Evolutionary conservation across 2,113 vertebrate genomes (phyloP), one percentile per base, ranked within the genome.

Genomic region (Podocnemis expansa): DNA sequence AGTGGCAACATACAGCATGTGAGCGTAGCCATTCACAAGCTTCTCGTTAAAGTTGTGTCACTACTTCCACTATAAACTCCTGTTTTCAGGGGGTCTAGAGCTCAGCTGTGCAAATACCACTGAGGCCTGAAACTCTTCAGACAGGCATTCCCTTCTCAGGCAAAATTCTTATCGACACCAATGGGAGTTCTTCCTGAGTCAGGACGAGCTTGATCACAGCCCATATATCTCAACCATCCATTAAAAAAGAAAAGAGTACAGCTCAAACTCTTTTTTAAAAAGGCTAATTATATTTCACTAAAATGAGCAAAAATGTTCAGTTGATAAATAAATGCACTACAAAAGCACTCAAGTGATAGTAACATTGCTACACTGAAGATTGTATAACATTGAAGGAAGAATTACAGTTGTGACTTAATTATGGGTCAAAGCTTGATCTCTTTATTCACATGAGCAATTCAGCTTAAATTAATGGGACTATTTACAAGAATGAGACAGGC

Each of bases 1-100:
- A 52, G 52, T 87, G 78, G 89, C 80, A 88, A 43, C 5, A 82
- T 7, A 52, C 76, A 84, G 75, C 56, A 79, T 82, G 21, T 52
- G 87, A 92, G 84, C 63, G 27, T 51, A 90, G 91, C 80, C 92
- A 76, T 80, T 80, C 52, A 63, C 87, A 92, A 78, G 87, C 80
- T 70, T 87, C 85, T 82, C 11, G 2, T 73, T 88, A 54, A 55
- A 85, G 82, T 47, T 47, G 87, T 70, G 81, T 38, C 80, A 70
- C 45, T 45, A 8, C 73, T 93, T 89, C 94, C 84, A 90, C 58
- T 73, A 84, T 89, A 92, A 87, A 85, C 2, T 45, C 47, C 10
- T 1, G 2, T 34, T 94, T 96, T 73, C 63, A 49, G 73, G 45
- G n/a, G 78, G 52, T 87, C 85, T 54, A 81, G 67, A 86, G 70